phyloP scores from a whole-genome alignment of 2,888 invertebrate genomes.

The Leptinotarsa tumamoca region DNA sequence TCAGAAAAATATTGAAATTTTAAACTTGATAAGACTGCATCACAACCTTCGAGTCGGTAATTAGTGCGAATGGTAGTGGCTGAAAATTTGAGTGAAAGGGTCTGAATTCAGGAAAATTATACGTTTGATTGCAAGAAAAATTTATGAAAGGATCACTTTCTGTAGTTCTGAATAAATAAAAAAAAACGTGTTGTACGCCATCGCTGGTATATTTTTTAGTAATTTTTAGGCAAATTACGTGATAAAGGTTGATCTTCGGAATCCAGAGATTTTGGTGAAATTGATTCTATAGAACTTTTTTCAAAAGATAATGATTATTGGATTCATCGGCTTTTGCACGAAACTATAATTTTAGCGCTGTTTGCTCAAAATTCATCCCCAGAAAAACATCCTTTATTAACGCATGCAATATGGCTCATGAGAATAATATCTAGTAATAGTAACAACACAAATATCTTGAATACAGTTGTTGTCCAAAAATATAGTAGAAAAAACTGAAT shows the following conservation, averaged over 20 bases:
- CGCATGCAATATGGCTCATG: background rate
- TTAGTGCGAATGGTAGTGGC: slow-evolving; percentile 12
- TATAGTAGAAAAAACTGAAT: background rate
- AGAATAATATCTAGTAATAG: background rate
- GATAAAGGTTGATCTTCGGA: background rate
- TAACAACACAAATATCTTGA: background rate
- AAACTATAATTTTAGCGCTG: background rate
- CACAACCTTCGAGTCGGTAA: slow-evolving; percentile 36
- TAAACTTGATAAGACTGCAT: slow-evolving; percentile 55
- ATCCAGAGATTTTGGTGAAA: background rate
- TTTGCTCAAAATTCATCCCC: background rate
- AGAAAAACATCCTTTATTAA: background rate
- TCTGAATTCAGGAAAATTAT: background rate
- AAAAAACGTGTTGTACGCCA: background rate
- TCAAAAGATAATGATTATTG: background rate
- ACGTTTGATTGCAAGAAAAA: background rate
- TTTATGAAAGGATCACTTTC: background rate
- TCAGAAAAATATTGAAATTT: slow-evolving; percentile 65
- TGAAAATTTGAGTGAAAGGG: background rate
- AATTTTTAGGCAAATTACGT: background rate
- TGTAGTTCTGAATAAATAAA: background rate
- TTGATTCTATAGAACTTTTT: background rate
- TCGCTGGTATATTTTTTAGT: background rate
- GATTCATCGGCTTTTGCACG: background rate
- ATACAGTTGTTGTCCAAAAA: background rate